phyloP scores from a whole-genome alignment of 2,113 vertebrate species.

The Tricholaema leucomelas region DNA sequence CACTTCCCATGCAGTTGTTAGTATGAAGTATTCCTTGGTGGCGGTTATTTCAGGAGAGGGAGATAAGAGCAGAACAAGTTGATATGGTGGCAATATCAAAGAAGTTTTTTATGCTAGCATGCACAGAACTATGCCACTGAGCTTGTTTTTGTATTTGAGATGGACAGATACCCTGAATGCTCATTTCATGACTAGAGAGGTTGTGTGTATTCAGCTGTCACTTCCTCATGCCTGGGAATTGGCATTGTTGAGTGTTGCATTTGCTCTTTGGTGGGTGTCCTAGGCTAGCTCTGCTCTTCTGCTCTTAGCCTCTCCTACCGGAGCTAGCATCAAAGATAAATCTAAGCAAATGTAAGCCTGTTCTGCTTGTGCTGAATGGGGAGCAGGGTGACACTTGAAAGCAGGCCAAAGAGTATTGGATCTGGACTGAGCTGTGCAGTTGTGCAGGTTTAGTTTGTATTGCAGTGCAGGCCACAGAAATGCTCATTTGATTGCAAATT shows the following conservation, averaged over 20 bases:
- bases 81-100: background rate
- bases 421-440: background rate
- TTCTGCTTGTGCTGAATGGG: background rate
- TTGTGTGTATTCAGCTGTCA: background rate
- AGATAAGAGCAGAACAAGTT: background rate
- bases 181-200: fast-evolving
- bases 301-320: background rate
- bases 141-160: background rate
- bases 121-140: background rate
- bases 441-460: background rate
- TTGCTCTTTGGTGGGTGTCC: background rate
- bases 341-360: fast-evolving
- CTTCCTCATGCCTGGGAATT: background rate
- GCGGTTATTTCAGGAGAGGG: background rate
- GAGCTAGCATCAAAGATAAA: background rate
- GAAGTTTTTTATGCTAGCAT: background rate
- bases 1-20: background rate
- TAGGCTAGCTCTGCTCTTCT: background rate
- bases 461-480: background rate
- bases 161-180: background rate
- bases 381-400: background rate
- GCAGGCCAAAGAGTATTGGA: background rate
- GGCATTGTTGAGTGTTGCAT: background rate
- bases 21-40: background rate
- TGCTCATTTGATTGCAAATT: background rate